Conservation (phyloP, 1,140 invertebrate genomes). For the Helicoverpa zea region DNA sequence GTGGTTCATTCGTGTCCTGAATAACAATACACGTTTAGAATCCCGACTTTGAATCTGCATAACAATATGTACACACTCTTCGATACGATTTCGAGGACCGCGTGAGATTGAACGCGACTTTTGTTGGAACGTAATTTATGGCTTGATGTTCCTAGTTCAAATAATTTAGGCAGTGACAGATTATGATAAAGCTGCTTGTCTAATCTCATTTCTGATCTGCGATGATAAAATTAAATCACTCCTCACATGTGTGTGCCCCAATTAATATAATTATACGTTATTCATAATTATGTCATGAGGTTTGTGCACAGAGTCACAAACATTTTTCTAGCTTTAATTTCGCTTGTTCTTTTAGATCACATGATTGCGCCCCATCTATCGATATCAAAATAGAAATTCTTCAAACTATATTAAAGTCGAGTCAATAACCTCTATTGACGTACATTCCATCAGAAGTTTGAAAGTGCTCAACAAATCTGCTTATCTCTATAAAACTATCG, state of each 20-base stretch:
- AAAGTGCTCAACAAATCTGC: neutral
- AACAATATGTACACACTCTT: slow-evolving; percentile 52
- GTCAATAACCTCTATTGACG: slow-evolving; percentile 40
- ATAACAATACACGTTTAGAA: slow-evolving; percentile 71
- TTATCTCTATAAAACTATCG: slow-evolving; percentile 36
- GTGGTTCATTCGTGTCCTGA: slow-evolving; percentile 65
- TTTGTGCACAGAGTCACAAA: no score
- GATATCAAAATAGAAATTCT: slow-evolving; percentile 39
- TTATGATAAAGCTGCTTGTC: neutral
- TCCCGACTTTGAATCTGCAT: slow-evolving; percentile 67
- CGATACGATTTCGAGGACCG: slow-evolving; percentile 40
- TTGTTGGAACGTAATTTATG: slow-evolving; percentile 13
- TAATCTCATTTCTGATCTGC: neutral
- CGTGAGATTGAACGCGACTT: slow-evolving; percentile 36
- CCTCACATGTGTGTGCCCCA: neutral
- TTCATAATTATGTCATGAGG: neutral
- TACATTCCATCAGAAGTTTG: slow-evolving; percentile 12
- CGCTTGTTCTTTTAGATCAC: neutral
- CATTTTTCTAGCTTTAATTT: no score
- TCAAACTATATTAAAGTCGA: slow-evolving; percentile 22
- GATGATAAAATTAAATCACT: neutral
- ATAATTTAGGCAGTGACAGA: slow-evolving; percentile 32
- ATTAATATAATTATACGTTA: neutral
- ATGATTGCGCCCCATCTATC: slow-evolving; percentile 23
- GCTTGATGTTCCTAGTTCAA: slow-evolving; percentile 21